phyloP scores from a whole-genome alignment of 2,113 vertebrate genomes.

The Odocoileus virginianus region DNA sequence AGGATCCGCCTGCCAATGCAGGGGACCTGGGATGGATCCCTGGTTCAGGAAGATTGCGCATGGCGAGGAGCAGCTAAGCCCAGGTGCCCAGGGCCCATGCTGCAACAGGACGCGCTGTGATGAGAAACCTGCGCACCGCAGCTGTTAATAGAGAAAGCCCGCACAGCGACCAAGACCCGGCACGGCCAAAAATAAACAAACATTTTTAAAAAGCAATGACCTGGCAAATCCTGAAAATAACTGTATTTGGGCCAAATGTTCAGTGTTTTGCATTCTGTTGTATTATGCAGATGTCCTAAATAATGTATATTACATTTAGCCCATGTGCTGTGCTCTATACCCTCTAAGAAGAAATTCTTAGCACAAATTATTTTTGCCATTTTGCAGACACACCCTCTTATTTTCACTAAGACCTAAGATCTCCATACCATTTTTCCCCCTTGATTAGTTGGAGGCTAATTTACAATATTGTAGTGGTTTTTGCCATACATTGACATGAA shows the following conservation, averaged over 20 bases:
- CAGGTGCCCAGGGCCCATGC: not conserved
- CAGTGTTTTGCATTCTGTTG: not conserved
- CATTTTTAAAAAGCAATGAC: not conserved
- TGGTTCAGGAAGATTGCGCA: not conserved
- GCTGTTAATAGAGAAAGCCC: not conserved
- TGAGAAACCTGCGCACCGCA: fast-evolving
- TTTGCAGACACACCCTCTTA: not conserved
- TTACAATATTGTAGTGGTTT: no score
- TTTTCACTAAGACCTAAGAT: not conserved
- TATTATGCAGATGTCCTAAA: fast-evolving
- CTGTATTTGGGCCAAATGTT: no score
- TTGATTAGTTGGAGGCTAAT: no score
- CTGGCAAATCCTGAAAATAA: not conserved
- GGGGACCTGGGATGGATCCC: not conserved
- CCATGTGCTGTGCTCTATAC: not conserved
- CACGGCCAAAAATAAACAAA: not conserved
- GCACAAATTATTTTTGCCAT: not conserved
- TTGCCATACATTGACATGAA: no score
- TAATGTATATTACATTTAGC: fast-evolving
- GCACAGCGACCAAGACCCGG: not conserved
- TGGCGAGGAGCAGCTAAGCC: not conserved
- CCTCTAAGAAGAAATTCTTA: not conserved
- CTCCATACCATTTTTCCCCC: fast-evolving
- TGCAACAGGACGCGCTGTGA: not conserved
- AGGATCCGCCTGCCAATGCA: not conserved